Evolutionary conservation across 2,888 invertebrate species (phyloP).

Genomic region (Keiferia lycopersicella): DNA sequence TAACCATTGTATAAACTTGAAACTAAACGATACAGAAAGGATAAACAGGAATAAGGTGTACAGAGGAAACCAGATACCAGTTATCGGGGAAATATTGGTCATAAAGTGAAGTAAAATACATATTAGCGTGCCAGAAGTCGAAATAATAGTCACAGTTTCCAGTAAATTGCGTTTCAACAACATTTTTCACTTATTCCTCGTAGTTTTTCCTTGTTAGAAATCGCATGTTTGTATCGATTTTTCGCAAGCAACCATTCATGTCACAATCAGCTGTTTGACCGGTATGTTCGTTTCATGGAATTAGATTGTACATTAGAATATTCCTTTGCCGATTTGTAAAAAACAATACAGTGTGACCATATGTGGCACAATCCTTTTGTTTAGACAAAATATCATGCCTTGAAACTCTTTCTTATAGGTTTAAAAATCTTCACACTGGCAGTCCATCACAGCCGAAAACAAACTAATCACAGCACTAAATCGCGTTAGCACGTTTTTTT

Average conservation of each 20-base stretch:
- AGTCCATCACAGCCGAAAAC: too few relatives aligned
- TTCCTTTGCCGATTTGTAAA: neutral
- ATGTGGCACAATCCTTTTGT: neutral
- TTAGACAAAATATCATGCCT: neutral
- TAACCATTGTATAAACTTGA: conserved; percentile 77
- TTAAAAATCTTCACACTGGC: too few relatives aligned
- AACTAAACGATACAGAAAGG: conserved; percentile 70
- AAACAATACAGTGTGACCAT: neutral
- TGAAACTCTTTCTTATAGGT: too few relatives aligned
- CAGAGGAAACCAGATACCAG: conserved; percentile 68
- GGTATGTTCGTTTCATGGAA: conserved; percentile 22
- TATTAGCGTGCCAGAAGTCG: conserved; percentile 55
- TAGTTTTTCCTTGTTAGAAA: conserved; percentile 9
- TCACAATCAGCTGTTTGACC: conserved; percentile 25
- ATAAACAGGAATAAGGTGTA: conserved; percentile 68
- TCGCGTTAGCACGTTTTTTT: too few relatives aligned
- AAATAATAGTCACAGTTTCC: conserved; percentile 57
- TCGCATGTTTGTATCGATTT: conserved; percentile 26
- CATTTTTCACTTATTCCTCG: conserved; percentile 47
- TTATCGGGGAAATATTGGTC: conserved; percentile 67
- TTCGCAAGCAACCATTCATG: conserved; percentile 3
- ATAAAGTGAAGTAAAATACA: conserved; percentile 61
- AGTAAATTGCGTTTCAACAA: conserved; percentile 63
- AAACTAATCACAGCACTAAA: too few relatives aligned
- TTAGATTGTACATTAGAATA: neutral